Percentiles rank a stretch among this genome's conserved stretches.
Evolutionary conservation across 2,888 invertebrate genomes (phyloP).

Genomic region (Hydrotaea diabolus): DNA sequence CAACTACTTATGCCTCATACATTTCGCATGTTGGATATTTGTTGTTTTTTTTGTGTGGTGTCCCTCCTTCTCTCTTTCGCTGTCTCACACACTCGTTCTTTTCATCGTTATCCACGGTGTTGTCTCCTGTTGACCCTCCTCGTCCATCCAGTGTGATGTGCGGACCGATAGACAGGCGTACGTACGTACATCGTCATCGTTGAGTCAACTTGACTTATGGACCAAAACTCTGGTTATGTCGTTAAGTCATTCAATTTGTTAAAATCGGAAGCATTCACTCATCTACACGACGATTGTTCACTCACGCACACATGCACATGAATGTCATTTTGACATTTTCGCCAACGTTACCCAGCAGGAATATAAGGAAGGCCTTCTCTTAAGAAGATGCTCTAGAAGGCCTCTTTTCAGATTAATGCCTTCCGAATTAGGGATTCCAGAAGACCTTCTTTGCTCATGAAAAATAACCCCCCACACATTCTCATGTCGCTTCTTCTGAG

Average conservation of each 20-base stretch:
- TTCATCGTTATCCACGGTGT: background rate
- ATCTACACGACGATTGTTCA: constrained; percentile 31
- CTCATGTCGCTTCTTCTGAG: no score
- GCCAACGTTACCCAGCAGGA: no score
- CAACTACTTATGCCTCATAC: constrained; percentile 55
- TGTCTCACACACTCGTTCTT: no score
- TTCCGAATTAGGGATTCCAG: no score
- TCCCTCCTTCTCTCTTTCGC: background rate
- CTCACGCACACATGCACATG: constrained; percentile 40
- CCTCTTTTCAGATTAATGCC: no score
- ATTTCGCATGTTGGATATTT: background rate
- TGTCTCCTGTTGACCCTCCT: background rate
- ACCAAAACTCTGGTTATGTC: constrained; percentile 24
- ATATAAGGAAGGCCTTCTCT: no score
- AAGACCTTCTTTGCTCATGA: no score
- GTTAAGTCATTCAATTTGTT: constrained; percentile 53
- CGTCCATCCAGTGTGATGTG: background rate
- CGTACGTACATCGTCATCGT: background rate
- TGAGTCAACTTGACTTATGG: constrained; percentile 6
- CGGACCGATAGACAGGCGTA: no score
- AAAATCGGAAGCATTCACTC: constrained; percentile 63
- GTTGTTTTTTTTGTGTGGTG: background rate
- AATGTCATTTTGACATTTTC: constrained; percentile 41
- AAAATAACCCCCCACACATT: no score
- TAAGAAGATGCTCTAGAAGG: no score